phyloP scores from a whole-genome alignment of 2,113 vertebrate species.

The Corythornis madagascariensis region DNA sequence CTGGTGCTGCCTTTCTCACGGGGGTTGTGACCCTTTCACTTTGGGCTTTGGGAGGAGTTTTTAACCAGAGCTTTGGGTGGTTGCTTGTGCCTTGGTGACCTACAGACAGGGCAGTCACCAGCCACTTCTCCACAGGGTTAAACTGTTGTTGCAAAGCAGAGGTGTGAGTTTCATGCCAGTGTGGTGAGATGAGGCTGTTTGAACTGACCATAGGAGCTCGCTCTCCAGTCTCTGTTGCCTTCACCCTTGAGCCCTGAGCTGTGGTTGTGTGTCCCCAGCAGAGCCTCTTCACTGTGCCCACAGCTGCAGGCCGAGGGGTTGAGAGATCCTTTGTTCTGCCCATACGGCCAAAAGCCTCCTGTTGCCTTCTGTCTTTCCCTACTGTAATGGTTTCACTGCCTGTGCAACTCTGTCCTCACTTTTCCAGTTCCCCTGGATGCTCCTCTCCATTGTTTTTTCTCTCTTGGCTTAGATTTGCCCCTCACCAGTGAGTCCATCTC shows the following conservation, averaged over 20 bases:
- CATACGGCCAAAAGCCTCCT: not conserved
- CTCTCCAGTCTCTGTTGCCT: accelerated
- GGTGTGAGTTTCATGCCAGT: not conserved
- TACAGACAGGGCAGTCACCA: not conserved
- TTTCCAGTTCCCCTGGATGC: not conserved
- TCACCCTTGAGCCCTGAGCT: not conserved
- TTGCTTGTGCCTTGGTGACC: not conserved
- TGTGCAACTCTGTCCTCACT: not conserved
- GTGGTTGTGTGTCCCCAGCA: not conserved
- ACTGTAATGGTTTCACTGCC: not conserved
- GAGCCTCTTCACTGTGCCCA: not conserved
- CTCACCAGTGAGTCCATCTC: not conserved
- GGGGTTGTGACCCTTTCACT: not conserved
- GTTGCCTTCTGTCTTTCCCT: not conserved
- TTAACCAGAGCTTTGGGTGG: slow-evolving; percentile 4
- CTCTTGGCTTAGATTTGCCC: not conserved
- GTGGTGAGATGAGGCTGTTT: not conserved
- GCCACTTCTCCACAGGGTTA: not conserved
- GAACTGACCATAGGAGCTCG: not conserved
- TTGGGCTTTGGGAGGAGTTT: not conserved
- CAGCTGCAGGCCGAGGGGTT: accelerated
- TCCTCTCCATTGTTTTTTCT: not conserved
- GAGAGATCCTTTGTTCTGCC: not conserved
- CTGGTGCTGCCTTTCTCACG: not conserved
- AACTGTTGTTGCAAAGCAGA: not conserved